Conservation (phyloP, 1,140 invertebrate species). For the Stenopsyche tienmushanensis region DNA sequence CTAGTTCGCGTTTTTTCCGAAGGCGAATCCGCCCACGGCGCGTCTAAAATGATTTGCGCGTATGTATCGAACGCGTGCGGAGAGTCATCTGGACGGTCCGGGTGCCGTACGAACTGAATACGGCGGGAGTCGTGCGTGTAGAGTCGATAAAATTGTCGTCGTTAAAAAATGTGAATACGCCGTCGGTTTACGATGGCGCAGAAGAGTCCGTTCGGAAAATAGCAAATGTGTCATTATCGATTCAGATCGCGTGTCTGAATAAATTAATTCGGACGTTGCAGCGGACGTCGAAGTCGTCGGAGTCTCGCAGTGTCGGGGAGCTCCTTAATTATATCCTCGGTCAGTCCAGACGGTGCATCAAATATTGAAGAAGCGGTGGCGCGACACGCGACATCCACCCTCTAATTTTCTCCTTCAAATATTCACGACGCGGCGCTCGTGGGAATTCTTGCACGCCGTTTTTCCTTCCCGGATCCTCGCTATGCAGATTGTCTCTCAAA, state of each 20-base stretch:
- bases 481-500: neutral
- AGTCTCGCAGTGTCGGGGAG: neutral
- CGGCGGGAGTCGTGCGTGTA: neutral
- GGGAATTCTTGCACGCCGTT: neutral
- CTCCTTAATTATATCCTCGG: constrained; percentile 10
- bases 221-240: constrained; percentile 7
- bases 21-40: no score
- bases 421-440: neutral
- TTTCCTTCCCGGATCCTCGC: neutral
- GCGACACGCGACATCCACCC: neutral
- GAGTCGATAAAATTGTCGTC: neutral
- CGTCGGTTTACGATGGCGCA: neutral
- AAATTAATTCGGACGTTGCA: neutral
- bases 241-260: neutral
- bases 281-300: neutral
- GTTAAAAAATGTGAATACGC: neutral
- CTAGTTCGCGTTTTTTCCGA: no score
- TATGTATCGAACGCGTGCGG: neutral
- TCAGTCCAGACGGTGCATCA: neutral
- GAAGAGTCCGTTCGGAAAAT: no score
- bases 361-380: neutral
- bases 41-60: neutral
- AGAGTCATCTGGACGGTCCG: neutral
- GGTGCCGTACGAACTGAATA: neutral
- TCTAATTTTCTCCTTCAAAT: neutral